Evolutionary conservation across 2,797 vertebrate genomes (phyloP).

Genomic region (Gobionotothen gibberifrons): DNA sequence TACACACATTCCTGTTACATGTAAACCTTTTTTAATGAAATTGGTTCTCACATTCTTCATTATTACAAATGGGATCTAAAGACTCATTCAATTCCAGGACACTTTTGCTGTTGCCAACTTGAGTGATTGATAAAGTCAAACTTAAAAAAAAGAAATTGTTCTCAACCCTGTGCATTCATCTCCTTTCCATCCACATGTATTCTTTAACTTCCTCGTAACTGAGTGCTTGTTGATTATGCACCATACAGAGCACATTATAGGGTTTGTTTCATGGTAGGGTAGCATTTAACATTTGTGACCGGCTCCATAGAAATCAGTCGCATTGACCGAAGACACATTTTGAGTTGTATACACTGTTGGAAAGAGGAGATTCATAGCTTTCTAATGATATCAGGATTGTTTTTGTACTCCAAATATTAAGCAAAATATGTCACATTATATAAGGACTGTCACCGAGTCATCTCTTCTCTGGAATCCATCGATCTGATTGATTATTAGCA

Average conservation of each 20-base stretch:
- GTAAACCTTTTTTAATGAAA: conserved; percentile 8
- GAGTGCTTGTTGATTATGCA: background rate
- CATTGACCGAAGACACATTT: no score
- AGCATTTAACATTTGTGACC: no score
- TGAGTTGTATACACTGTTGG: no score
- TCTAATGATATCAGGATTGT: no score
- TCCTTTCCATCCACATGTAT: background rate
- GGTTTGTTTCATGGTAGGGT: background rate
- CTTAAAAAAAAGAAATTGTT: background rate
- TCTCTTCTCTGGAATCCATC: no score
- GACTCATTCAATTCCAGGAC: background rate
- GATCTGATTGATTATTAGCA: no score
- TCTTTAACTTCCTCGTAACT: background rate
- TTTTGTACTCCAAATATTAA: no score
- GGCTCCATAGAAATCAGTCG: no score
- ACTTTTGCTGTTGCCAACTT: background rate
- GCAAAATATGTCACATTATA: no score
- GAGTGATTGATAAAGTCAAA: background rate
- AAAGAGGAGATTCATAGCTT: no score
- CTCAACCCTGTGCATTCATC: background rate
- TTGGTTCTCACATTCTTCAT: background rate
- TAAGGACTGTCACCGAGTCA: no score
- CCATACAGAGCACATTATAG: background rate
- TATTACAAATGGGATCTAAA: conserved; percentile 12
- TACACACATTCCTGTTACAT: background rate